Base-by-base conservation (phyloP, 92 coral and sea anemone genomes). In the Muricea muricata region DNA sequence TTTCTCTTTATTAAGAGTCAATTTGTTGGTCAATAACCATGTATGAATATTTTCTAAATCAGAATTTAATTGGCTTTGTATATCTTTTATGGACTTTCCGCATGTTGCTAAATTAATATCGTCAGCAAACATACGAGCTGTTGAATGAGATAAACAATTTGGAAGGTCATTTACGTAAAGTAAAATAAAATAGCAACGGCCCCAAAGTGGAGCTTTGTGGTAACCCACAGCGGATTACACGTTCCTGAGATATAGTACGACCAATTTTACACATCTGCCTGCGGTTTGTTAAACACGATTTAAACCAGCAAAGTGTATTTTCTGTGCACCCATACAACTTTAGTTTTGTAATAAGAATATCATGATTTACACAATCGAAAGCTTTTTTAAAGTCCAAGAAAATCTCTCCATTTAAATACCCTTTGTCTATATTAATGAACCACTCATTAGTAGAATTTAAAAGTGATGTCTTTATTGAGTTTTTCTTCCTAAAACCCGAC, bases 311-410 rank as follows among this genome's bases (percentile, higher is more conserved):
- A 23, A 58, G 33, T 2, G 67, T 58, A 11, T 45, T 45, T 45
- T 45, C 50, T 7, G 25, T 21, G 24, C 26, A 52, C 24, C 24
- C 24, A 52, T 52, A 52, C n/a, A 17, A 13, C 25, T 52, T 3
- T 4, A 52, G 24, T 52, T 52, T 52, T 21, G 2, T 6, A 58
- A 58, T 23, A 1, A 65, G 35, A 29, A 65, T 21, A 7, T 7
- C 39, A 65, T 65, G 35, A 65, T 65, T 34, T 65, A 65, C 71
- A 34, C 71, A 65, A 34, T 65, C 71, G 39, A 65, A 65, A 1
- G 71, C 71, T 65, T 65, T 65, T n/a, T 29, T 65, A 6, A 65
- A 18, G 41, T 65, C 71, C n/a, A 65, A 23, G 41, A 65, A 65
- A 7, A 65, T 65, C 10, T 25, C 71, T 65, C 71, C 71, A 21